Percentiles rank a stretch among this genome's conserved stretches.
Evolutionary conservation across 1,140 invertebrate genomes (phyloP).

Genomic region (Apolygus lucorum): DNA sequence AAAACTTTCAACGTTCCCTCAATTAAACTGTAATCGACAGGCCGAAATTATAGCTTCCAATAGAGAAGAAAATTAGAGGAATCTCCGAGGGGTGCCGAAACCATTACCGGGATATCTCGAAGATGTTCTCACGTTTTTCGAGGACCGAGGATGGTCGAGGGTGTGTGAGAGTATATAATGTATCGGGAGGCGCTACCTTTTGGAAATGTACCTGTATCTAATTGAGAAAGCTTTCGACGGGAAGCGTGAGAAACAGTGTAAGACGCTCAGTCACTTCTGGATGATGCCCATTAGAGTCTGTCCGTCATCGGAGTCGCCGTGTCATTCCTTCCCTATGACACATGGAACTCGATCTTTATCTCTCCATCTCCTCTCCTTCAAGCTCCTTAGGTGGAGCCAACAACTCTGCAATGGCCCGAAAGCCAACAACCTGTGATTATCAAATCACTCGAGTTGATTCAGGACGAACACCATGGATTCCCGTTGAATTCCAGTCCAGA

Average conservation of each 20-base stretch:
- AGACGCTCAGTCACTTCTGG: not conserved
- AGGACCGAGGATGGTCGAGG: not conserved
- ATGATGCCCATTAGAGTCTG: not conserved
- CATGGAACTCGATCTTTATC: not conserved
- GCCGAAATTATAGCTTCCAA: not conserved
- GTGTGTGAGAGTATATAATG: not conserved
- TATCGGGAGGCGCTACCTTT: not conserved
- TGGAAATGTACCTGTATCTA: not conserved
- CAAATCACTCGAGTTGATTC: too few relatives aligned
- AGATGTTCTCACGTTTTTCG: not conserved
- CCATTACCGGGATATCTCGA: not conserved
- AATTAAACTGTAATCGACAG: not conserved
- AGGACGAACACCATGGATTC: too few relatives aligned
- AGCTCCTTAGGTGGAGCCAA: too few relatives aligned
- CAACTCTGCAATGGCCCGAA: too few relatives aligned
- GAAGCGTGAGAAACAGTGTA: not conserved
- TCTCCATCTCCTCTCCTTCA: not conserved
- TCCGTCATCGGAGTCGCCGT: not conserved
- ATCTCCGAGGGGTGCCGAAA: not conserved
- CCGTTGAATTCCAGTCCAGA: too few relatives aligned
- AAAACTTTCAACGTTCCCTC: not conserved
- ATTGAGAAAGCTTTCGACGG: not conserved
- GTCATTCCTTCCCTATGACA: not conserved
- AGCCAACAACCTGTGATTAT: too few relatives aligned
- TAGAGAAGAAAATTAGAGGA: not conserved